Percentiles rank a stretch among this genome's conserved stretches.
Conservation (phyloP, 2,797 vertebrate species). For the Acanthopagrus latus region DNA sequence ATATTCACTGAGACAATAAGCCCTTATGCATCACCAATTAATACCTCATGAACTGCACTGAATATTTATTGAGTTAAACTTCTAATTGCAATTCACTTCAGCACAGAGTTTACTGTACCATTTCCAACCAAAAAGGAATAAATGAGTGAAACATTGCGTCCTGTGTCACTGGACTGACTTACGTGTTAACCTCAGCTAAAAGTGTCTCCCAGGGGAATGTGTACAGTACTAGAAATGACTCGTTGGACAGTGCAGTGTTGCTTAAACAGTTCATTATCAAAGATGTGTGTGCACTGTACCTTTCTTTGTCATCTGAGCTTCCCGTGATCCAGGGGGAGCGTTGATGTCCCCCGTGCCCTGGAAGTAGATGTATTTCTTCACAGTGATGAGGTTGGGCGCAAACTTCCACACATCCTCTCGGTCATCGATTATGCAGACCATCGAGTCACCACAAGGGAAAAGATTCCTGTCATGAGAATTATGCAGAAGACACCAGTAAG, state of each 20-base stretch:
- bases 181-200: slow-evolving; percentile 20
- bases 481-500: slow-evolving; percentile 26
- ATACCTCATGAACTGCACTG: neutral
- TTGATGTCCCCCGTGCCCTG: slow-evolving; percentile 97
- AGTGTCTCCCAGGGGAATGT: slow-evolving; percentile 10
- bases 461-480: slow-evolving; percentile 88
- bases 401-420: slow-evolving; percentile 99
- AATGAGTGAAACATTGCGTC: neutral
- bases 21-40: neutral
- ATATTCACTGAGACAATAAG: neutral
- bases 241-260: neutral
- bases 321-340: slow-evolving; percentile 92
- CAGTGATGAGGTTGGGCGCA: slow-evolving; percentile 97
- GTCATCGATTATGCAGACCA: slow-evolving; percentile 99
- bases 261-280: slow-evolving; percentile 7
- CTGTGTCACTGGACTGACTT: slow-evolving; percentile 2
- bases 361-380: slow-evolving; percentile 99
- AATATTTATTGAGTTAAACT: neutral
- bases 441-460: slow-evolving; percentile 98
- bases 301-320: slow-evolving; percentile 89
- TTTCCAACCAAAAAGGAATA: neutral
- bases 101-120: neutral
- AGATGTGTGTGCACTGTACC: slow-evolving; percentile 75
- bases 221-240: slow-evolving; percentile 18
- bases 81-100: neutral